phyloP scores from a whole-genome alignment of 2,113 vertebrate genomes.

The Scomber scombrus region DNA sequence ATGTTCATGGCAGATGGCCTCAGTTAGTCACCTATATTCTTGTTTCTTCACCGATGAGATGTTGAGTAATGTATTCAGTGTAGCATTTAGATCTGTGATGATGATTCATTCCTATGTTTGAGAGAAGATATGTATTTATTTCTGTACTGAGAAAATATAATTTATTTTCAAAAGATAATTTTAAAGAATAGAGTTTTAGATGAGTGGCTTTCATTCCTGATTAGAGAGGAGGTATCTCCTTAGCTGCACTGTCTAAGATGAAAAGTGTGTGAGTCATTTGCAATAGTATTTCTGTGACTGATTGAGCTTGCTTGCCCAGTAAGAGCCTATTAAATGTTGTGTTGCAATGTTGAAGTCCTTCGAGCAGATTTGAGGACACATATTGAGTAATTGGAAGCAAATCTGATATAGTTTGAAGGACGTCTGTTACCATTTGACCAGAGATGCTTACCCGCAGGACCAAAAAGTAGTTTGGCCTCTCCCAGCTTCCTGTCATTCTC shows the following conservation, averaged over 20 bases:
- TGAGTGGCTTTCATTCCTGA: conserved; percentile 68
- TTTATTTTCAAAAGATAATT: conserved; percentile 78
- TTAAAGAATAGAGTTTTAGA: conserved; percentile 74
- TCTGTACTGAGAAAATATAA: conserved; percentile 79
- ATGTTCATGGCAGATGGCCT: conserved; percentile 67
- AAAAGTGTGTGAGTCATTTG: conserved; percentile 48
- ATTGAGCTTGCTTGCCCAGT: conserved; percentile 49
- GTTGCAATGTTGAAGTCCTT: conserved; percentile 32
- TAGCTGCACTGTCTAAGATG: conserved; percentile 64
- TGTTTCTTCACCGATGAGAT: conserved; percentile 61
- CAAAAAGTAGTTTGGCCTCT: conserved; percentile 66
- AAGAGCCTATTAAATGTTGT: conserved; percentile 40
- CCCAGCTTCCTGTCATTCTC: conserved; percentile 52
- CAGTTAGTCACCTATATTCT: conserved; percentile 70
- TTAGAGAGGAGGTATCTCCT: conserved; percentile 54
- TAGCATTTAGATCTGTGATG: conserved; percentile 75
- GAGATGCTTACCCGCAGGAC: conserved; percentile 73
- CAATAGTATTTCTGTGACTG: conserved; percentile 43
- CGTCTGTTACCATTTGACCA: conserved; percentile 56
- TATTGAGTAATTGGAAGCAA: conserved; percentile 48
- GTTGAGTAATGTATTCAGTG: conserved; percentile 71
- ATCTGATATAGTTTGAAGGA: conserved; percentile 49
- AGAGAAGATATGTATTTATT: conserved; percentile 81
- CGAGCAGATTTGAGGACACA: conserved; percentile 27
- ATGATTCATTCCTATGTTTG: conserved; percentile 75